A percentile compares a stretch with the other conserved stretches of the same genome.
Evolutionary conservation across 2,888 invertebrate species (phyloP).

Genomic region (Scotopteryx bipunctaria): DNA sequence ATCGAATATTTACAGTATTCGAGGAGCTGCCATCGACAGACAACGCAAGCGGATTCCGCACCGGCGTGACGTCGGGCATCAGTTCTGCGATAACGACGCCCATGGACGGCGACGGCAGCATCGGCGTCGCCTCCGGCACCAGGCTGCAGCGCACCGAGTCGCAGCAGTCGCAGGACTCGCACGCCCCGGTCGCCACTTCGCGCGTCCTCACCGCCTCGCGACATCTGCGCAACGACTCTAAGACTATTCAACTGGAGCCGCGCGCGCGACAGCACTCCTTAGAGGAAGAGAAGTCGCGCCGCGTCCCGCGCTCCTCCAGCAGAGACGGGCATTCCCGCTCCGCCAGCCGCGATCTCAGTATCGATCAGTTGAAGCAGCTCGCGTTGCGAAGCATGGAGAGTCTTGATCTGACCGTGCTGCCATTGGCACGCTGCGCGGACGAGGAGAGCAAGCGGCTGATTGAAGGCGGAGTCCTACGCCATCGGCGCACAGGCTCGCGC

Average conservation of each 20-base stretch:
- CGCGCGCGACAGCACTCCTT: constrained; percentile 73
- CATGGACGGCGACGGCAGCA: constrained; percentile 48
- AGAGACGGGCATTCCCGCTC: constrained; percentile 80
- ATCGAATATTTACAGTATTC: constrained; percentile 83
- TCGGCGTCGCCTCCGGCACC: constrained; percentile 36
- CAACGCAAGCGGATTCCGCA: constrained; percentile 76
- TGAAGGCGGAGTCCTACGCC: constrained; percentile 76
- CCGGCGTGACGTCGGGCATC: constrained; percentile 66
- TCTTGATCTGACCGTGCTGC: constrained; percentile 69
- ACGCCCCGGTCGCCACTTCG: constrained; percentile 51
- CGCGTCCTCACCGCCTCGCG: constrained; percentile 79
- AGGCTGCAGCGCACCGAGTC: constrained; percentile 72
- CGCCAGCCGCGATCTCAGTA: constrained; percentile 76
- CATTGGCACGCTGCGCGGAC: constrained; percentile 64
- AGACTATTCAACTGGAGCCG: constrained; percentile 85
- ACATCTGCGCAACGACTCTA: constrained; percentile 85
- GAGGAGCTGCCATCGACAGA: constrained; percentile 87
- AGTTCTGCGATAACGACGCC: constrained; percentile 72
- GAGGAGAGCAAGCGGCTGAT: constrained; percentile 77
- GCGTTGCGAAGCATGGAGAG: constrained; percentile 77
- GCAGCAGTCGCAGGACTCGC: constrained; percentile 67
- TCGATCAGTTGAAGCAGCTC: constrained; percentile 73
- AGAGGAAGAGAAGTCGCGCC: constrained; percentile 51
- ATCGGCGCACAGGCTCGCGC: constrained; percentile 84
- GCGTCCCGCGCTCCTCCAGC: constrained; percentile 67